Conservation (phyloP, 2,888 invertebrate genomes). For the Meghimatium bilineatum region DNA sequence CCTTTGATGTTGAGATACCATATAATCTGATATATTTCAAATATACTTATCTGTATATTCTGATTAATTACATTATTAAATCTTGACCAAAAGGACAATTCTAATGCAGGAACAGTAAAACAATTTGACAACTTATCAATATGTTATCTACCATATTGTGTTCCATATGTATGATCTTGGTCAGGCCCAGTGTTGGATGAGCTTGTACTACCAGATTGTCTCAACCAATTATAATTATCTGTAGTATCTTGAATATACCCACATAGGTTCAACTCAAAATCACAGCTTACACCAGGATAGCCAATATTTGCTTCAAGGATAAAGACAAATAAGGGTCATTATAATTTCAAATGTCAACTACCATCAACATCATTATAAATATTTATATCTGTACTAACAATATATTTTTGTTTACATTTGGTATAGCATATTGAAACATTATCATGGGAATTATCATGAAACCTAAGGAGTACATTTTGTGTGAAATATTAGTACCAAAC, state of each 20-base stretch:
- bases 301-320: conserved; percentile 48
- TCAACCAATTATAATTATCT: conserved; percentile 64
- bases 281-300: conserved; percentile 56
- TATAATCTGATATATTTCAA: too few species aligned
- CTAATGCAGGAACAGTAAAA: too few species aligned
- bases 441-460: not conserved
- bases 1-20: too few species aligned
- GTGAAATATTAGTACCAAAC: not conserved
- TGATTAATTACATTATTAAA: too few species aligned
- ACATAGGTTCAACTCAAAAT: conserved; percentile 65
- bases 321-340: not conserved
- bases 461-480: not conserved
- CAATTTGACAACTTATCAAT: too few species aligned
- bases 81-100: too few species aligned
- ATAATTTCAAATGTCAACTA: not conserved
- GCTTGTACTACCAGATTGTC: conserved; percentile 54
- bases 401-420: not conserved
- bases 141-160: conserved; percentile 57
- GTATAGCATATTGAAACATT: not conserved
- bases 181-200: conserved; percentile 61
- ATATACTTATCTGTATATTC: too few species aligned
- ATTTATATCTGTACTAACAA: not conserved
- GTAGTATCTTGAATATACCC: conserved; percentile 65
- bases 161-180: conserved; percentile 68
- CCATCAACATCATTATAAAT: not conserved